These are phyloP conservation scores for Pseudomyrmex dendroicus DNA, from an alignment of 1,140 invertebrate genomes.

Conservation along the genomic window DNA sequence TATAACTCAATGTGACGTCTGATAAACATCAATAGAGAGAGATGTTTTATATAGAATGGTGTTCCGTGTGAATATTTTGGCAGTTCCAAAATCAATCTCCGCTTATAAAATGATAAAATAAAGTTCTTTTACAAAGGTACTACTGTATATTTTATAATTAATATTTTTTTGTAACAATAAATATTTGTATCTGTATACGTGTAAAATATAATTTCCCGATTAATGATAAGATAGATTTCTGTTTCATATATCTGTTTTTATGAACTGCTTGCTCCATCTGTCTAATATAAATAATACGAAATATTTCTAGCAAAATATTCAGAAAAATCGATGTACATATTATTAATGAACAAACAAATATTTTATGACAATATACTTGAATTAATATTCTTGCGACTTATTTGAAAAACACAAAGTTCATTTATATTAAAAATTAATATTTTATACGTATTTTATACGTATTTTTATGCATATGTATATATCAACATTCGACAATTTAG, in stretches of 20 bases:
- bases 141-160: no score
- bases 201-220: not conserved
- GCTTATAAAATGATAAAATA: no score
- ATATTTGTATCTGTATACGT: no score
- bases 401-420: not conserved
- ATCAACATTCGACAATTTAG: no score
- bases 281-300: not conserved
- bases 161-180: no score
- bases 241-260: not conserved
- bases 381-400: not conserved
- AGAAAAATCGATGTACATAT: slow-evolving; percentile 47
- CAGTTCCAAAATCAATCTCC: no score
- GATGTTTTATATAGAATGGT: no score
- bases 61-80: no score
- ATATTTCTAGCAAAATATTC: not conserved
- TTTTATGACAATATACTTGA: not conserved
- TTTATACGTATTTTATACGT: not conserved
- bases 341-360: not conserved
- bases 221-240: slow-evolving; percentile 63
- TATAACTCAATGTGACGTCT: no score
- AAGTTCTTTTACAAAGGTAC: no score
- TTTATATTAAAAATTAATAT: not conserved
- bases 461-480: not conserved
- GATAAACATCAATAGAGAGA: no score
- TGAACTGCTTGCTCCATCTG: slow-evolving; percentile 46